Evolutionary conservation across 2,888 invertebrate species (phyloP).

Genomic region (Cheilosia scutellata): DNA sequence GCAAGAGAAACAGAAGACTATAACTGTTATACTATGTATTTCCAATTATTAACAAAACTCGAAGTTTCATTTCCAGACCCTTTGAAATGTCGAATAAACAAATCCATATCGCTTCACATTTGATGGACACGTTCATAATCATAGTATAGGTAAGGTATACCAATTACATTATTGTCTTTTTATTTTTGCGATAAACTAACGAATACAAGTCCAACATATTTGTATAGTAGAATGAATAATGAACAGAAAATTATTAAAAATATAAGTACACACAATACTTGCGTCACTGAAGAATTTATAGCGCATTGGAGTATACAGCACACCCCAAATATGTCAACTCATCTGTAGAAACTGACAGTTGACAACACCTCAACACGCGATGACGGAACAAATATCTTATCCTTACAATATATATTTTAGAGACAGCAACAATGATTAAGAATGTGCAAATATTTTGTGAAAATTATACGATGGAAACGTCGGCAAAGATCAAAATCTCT

Average conservation of each 20-base stretch:
- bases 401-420: slow-evolving; percentile 12
- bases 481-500: slow-evolving; percentile 47
- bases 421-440: slow-evolving; percentile 11
- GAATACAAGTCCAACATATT: not conserved
- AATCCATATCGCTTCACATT: too few species aligned
- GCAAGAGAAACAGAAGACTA: too few species aligned
- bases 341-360: slow-evolving; percentile 49
- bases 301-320: slow-evolving; percentile 54
- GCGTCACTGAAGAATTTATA: slow-evolving; percentile 55
- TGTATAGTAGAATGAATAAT: slow-evolving; percentile 9
- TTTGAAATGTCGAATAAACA: too few species aligned
- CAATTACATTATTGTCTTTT: too few species aligned
- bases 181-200: not conserved
- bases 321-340: slow-evolving; percentile 55
- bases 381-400: slow-evolving; percentile 21
- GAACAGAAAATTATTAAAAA: not conserved
- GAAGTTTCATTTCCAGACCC: too few species aligned
- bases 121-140: too few species aligned
- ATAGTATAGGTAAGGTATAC: too few species aligned
- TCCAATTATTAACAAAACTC: too few species aligned
- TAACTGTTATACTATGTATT: too few species aligned
- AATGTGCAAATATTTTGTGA: slow-evolving; percentile 37
- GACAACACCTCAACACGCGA: slow-evolving; percentile 57
- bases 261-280: not conserved
- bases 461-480: slow-evolving; percentile 4